These are phyloP conservation scores for Virgularia gustaviana DNA, from an alignment of 92 coral and sea anemone genomes.

Conservation along the genomic window DNA sequence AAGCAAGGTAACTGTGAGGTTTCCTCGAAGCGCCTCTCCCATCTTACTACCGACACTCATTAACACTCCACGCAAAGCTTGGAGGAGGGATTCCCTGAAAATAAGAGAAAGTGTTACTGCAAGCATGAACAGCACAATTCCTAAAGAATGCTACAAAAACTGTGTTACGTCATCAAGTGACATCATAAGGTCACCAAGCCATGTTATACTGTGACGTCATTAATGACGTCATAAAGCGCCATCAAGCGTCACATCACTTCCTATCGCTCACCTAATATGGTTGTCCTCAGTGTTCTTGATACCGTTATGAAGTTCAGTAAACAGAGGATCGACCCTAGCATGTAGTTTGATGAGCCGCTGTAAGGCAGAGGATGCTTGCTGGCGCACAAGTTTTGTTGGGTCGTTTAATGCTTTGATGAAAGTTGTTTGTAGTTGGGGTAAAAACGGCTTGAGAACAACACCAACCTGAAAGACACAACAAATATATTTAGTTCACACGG, in stretches of 20 bases:
- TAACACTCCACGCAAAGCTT: conserved; percentile 87
- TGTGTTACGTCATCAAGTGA: not conserved
- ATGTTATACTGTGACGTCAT: too few relatives aligned
- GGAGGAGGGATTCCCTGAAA: conserved; percentile 83
- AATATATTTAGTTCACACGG: not conserved
- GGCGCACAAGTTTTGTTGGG: conserved; percentile 82
- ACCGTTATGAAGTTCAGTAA: conserved; percentile 93
- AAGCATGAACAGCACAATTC: not conserved
- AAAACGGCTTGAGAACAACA: conserved; percentile 85
- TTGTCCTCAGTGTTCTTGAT: conserved; percentile 93
- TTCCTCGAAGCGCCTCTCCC: conserved; percentile 86
- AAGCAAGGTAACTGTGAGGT: conserved; percentile 65
- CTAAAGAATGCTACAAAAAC: not conserved
- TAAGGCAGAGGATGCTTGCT: conserved; percentile 84
- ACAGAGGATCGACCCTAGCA: conserved; percentile 95
- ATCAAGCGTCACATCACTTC: too few relatives aligned
- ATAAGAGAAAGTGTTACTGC: not conserved
- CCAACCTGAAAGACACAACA: conserved; percentile 63
- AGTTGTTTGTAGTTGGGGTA: conserved; percentile 96
- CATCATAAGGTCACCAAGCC: too few relatives aligned
- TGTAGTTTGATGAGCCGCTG: conserved; percentile 81
- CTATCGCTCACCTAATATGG: conserved; percentile 64
- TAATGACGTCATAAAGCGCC: too few relatives aligned
- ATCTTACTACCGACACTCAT: conserved; percentile 90
- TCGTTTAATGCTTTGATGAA: conserved; percentile 94